Base-by-base conservation (phyloP, 2,113 vertebrate species). In the Cochlearius cochlearius region DNA sequence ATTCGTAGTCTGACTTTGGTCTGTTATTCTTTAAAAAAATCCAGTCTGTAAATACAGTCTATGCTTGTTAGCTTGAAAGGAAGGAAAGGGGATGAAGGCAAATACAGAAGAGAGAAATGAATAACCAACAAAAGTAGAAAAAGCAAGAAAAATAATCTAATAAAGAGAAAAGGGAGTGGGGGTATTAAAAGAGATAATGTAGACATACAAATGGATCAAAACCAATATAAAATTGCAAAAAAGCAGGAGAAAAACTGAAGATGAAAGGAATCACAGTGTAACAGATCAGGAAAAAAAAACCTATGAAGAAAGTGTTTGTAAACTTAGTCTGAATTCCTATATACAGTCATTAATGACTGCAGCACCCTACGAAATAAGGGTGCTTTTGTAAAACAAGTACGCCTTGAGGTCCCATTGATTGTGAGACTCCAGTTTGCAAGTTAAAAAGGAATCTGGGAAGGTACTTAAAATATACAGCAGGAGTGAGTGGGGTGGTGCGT, bases 21-120 rank as follows among this genome's bases (percentile, higher is more conserved):
- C 56, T 97, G 95, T 97, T 97, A 91, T 96, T 97, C 91, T 96
- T 94, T 32, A 49, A 94, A 94, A 72, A 95, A 90, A 92, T 85
- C 80, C 89, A 53, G 47, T 72, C 94, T 96, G 84, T 92, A 93
- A 95, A 93, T 95, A 69, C 96, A 96, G 90, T 90, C 92, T 91
- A 22, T 23, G 11, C 89, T 84, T 95, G 71, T 82, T 79, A 86
- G 63, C 84, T 73, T 92, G 89, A 91, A 95, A 96, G 58, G 85
- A 79, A 78, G 49, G 45, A 58, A 58, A 79, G 12, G 16, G n/a
- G 27, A 47, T 73, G n/a, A 92, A 32, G 52, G 34, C 27, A 82
- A 90, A 92, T 62, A 41, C 45, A 71, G 88, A 88, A 69, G 63
- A 92, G 41, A 93, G 34, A 94, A 79, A 82, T 41, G 4, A 73